These are phyloP conservation scores for Sclerodermus sp. DNA, from an alignment of 2,888 invertebrate genomes.

Conservation along the genomic window DNA sequence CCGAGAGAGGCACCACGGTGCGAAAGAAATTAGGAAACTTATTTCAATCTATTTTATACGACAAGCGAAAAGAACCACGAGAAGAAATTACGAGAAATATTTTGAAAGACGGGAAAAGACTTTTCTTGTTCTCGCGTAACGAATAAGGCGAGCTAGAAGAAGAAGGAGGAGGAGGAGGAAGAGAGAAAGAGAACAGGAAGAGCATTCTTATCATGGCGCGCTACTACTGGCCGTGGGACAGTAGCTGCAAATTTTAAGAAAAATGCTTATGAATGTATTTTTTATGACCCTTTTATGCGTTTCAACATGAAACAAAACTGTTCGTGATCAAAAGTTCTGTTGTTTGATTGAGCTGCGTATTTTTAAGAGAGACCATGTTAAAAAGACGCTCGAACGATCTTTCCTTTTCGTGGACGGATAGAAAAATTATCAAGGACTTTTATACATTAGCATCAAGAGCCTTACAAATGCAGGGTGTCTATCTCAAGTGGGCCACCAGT, in stretches of 20 bases:
- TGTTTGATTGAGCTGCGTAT: constrained; percentile 15
- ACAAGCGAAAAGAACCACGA: no score
- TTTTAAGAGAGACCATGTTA: constrained; percentile 13
- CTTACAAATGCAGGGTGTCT: constrained; percentile 34
- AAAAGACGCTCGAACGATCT: constrained; percentile 7
- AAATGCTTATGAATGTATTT: constrained; percentile 35
- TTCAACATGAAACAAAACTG: constrained; percentile 1
- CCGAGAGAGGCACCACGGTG: no score
- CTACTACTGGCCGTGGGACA: not conserved
- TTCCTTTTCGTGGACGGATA: constrained; percentile 16
- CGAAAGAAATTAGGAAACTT: no score
- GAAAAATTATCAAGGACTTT: constrained; percentile 17
- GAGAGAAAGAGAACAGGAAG: no score
- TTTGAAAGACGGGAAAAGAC: no score
- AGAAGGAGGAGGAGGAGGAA: no score
- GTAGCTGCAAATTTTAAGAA: constrained; percentile 22
- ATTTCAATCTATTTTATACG: no score
- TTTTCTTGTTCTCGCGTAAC: no score
- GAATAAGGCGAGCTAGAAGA: no score
- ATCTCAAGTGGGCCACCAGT: constrained; percentile 30
- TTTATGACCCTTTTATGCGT: constrained; percentile 35
- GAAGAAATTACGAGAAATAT: no score
- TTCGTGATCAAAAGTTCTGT: constrained; percentile 16
- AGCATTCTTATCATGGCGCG: no score
- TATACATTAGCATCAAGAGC: constrained; percentile 30